phyloP scores from a whole-genome alignment of 2,797 vertebrate genomes.

The Liasis olivaceus region DNA sequence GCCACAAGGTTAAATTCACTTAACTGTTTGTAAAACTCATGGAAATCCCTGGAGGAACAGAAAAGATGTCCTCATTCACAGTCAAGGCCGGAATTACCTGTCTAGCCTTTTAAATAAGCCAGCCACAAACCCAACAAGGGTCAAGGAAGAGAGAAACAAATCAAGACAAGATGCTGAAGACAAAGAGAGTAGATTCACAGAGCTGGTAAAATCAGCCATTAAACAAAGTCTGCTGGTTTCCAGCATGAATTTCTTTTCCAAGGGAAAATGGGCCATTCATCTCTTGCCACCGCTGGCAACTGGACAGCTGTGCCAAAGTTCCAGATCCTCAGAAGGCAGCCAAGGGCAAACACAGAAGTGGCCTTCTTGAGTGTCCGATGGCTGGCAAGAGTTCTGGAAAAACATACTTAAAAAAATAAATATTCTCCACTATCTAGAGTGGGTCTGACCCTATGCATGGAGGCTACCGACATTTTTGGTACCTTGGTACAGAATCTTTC shows the following conservation, averaged over 20 bases:
- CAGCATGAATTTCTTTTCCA: slow-evolving; percentile 33
- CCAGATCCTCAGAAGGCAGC: background rate
- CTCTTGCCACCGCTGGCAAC: background rate
- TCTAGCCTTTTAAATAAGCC: slow-evolving; percentile 6
- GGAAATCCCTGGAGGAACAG: background rate
- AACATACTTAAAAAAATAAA: background rate
- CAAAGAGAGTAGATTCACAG: slow-evolving; percentile 23
- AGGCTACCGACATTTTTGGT: background rate
- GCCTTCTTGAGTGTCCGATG: background rate
- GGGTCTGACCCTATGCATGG: background rate
- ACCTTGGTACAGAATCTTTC: background rate
- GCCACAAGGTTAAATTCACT: slow-evolving; percentile 24
- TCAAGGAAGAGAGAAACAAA: slow-evolving; percentile 36
- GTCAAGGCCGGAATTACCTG: slow-evolving; percentile 6
- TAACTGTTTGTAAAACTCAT: slow-evolving; percentile 9
- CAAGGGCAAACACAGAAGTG: background rate
- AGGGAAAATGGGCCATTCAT: background rate
- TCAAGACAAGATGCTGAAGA: slow-evolving; percentile 21
- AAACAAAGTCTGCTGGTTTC: slow-evolving; percentile 2
- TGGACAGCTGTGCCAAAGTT: background rate
- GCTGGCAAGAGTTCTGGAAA: background rate
- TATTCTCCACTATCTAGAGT: background rate
- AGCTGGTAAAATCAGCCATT: slow-evolving; percentile 24
- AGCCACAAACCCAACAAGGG: slow-evolving; percentile 8
- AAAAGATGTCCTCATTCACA: background rate